Conservation (phyloP, 2,113 vertebrate species). For the Microcebus griseorufus region DNA sequence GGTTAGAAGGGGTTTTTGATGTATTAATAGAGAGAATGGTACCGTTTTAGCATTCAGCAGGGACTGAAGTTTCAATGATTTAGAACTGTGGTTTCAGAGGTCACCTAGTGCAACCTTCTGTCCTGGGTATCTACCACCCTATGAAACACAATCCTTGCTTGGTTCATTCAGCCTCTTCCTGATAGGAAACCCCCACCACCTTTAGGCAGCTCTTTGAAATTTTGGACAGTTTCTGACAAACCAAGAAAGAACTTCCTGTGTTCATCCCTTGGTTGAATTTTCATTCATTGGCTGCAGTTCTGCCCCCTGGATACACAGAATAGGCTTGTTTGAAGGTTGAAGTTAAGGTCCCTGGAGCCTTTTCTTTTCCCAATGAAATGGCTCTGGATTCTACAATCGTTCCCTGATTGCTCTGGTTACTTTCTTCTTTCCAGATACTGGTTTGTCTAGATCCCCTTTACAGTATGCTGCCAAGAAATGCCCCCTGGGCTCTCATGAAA, state of each 20-base stretch:
- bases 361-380: constrained; percentile 21
- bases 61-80: constrained; percentile 11
- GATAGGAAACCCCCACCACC: not conserved
- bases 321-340: not conserved
- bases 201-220: constrained; percentile 3
- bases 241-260: not conserved
- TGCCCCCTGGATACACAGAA: not conserved
- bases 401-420: not conserved
- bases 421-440: not conserved
- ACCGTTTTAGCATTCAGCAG: not conserved
- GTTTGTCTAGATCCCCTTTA: constrained; percentile 6
- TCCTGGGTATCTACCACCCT: not conserved
- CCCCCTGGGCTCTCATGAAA: not conserved
- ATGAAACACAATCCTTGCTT: not conserved
- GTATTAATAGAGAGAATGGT: not conserved
- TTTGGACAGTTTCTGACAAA: not conserved
- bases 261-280: not conserved
- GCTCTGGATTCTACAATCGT: not conserved
- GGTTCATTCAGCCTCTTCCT: not conserved
- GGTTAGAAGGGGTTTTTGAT: constrained; percentile 1
- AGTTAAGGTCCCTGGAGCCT: not conserved
- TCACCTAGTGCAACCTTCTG: not conserved
- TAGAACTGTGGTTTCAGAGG: constrained; percentile 16
- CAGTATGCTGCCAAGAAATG: not conserved
- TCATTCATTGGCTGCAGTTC: not conserved